These are phyloP conservation scores for Bungarus multicinctus DNA, from an alignment of 2,113 vertebrate species.

Conservation along the genomic window DNA sequence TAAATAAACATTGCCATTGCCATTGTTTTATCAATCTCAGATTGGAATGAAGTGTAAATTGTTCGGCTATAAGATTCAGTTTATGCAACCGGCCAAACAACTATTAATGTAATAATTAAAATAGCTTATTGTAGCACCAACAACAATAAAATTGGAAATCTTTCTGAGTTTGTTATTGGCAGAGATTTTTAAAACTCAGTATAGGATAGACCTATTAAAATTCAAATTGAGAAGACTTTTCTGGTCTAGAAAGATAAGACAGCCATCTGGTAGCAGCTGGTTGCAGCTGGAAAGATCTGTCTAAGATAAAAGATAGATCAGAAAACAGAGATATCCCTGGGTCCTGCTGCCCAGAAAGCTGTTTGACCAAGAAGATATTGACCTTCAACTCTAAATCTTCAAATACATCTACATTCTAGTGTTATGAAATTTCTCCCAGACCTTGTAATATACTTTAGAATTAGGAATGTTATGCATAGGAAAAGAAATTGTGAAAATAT, in stretches of 20 bases:
- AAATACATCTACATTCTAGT: not conserved
- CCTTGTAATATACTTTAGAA: not conserved
- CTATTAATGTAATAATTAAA: not conserved
- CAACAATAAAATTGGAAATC: not conserved
- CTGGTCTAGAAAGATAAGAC: not conserved
- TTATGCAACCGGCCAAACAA: not conserved
- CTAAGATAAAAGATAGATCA: slow-evolving; percentile 1
- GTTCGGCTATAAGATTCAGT: not conserved
- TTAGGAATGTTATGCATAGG: not conserved
- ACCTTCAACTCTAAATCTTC: slow-evolving; percentile 1
- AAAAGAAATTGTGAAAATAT: not conserved
- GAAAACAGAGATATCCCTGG: slow-evolving; percentile 3
- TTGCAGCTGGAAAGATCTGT: not conserved
- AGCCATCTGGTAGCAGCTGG: slow-evolving; percentile 1
- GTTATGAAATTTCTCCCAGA: not conserved
- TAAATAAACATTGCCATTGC: not conserved
- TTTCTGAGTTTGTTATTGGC: not conserved
- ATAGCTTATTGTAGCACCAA: not conserved
- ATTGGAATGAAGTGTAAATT: not conserved
- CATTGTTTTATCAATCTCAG: not conserved
- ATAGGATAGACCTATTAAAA: not conserved
- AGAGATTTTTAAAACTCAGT: not conserved
- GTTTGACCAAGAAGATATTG: slow-evolving; percentile 7
- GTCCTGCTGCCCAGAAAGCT: not conserved
- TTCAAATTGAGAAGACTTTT: not conserved